Conservation (phyloP, 1,140 invertebrate species). For the Panonychus citri region DNA sequence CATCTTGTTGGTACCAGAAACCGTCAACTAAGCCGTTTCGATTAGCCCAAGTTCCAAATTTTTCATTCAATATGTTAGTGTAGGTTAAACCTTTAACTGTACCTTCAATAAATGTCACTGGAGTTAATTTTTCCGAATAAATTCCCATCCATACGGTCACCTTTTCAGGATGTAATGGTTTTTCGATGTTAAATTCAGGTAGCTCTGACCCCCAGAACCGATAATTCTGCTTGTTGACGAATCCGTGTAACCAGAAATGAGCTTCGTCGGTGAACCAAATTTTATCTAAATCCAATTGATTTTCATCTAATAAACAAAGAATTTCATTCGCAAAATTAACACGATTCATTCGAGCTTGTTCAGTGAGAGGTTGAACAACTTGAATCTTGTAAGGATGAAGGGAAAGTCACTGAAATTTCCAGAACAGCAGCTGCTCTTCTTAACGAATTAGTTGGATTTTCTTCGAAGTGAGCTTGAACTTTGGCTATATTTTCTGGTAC, state of each 20-base stretch:
- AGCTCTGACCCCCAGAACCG: constrained; percentile 4
- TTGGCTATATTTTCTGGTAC: not conserved
- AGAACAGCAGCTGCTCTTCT: not conserved
- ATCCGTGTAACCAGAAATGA: constrained; percentile 6
- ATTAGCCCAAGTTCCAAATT: not conserved
- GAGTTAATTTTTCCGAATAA: not conserved
- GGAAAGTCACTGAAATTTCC: not conserved
- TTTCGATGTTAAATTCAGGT: not conserved
- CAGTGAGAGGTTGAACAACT: constrained; percentile 1
- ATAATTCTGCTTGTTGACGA: constrained; percentile 7
- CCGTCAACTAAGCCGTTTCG: not conserved
- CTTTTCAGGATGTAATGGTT: constrained; percentile 4
- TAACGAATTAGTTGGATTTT: not conserved
- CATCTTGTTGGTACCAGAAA: constrained; percentile 13
- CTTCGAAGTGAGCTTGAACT: not conserved
- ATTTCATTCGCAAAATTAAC: constrained; percentile 4
- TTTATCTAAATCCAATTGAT: not conserved
- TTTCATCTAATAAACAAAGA: not conserved
- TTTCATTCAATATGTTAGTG: not conserved
- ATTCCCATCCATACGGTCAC: constrained; percentile 6
- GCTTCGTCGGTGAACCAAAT: constrained; percentile 8
- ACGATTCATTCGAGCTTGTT: not conserved
- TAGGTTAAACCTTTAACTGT: not conserved
- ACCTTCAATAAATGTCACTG: not conserved
- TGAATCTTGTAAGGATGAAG: constrained; percentile 4